Base-by-base conservation (phyloP, 2,797 vertebrate genomes). In the Pampus argenteus region DNA sequence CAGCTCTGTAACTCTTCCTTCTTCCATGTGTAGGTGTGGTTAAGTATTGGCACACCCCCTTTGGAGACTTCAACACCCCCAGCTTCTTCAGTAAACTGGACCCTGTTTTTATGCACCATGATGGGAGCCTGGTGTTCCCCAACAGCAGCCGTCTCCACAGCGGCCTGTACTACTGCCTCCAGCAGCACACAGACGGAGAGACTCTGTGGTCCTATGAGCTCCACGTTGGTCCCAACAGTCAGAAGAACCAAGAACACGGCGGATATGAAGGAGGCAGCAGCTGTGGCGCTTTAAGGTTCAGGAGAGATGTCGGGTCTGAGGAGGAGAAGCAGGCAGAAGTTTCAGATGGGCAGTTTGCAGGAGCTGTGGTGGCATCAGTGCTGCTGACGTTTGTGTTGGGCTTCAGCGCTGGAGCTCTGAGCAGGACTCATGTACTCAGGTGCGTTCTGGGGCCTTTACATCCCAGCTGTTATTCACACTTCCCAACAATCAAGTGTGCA, bases 41-140 rank as follows among this genome's bases (percentile, higher is more conserved):
- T 22, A 76, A 73, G 44, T 86, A 72, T 79, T 95, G 94, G 94
- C 91, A 92, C 67, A 95, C 93, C 2, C 94, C 94, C 5, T 93
- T 94, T 25, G 91, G 93, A 58, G 71, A 74, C 26, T 75, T 94
- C 42, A 65, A 69, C 13, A 71, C 48, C 13, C 70, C 65, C 8
- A 77, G 63, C 4, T 8, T 38, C 26, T 66, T 42, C 34, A 22
- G 49, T 22, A 15, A 77, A 13, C 74, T 57, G 28, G 84, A 84
- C 26, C 84, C 85, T 0, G 65, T 93, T 2, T 66, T 78, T 3
- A 57, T 92, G 71, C 73, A 59, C 48, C 63, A 13, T 2, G 86
- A 93, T 0, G 85, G 94, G 28, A 90, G 75, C 59, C 74, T 95
- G 76, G 68, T 73, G 60, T 81, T 94, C 71, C 28, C 73, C 28